These are phyloP conservation scores for Allolobophora icterica DNA, from an alignment of 2,888 invertebrate genomes.

Conservation along the genomic window DNA sequence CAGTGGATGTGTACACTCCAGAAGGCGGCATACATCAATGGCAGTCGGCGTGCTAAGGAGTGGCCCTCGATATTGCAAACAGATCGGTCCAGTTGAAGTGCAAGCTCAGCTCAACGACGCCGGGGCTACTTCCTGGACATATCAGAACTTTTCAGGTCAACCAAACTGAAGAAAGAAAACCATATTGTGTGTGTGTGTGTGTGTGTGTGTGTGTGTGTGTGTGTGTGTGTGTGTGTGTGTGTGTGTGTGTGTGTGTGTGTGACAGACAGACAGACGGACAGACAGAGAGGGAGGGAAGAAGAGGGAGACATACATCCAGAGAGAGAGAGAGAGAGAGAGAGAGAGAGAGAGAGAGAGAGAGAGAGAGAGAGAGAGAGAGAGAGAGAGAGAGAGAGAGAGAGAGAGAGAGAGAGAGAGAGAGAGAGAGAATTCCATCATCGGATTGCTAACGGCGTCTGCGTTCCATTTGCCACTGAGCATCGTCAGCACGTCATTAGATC, in stretches of 20 bases:
- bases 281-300: neutral
- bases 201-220: no score
- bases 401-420: no score
- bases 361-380: no score
- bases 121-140: neutral
- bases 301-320: neutral
- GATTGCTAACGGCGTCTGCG: neutral
- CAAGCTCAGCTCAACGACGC: no score
- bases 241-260: no score
- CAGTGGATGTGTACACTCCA: neutral
- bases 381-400: no score
- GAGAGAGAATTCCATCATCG: neutral
- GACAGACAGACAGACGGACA: neutral
- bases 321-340: neutral
- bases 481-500: neutral
- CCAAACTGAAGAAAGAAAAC: no score
- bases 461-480: neutral
- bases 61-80: neutral
- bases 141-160: neutral
- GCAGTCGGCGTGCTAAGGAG: neutral
- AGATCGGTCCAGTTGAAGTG: neutral
- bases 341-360: no score
- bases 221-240: no score
- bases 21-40: neutral
- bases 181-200: no score